Evolutionary conservation across 2,113 vertebrate species (phyloP).

Genomic region (Bos indicus): DNA sequence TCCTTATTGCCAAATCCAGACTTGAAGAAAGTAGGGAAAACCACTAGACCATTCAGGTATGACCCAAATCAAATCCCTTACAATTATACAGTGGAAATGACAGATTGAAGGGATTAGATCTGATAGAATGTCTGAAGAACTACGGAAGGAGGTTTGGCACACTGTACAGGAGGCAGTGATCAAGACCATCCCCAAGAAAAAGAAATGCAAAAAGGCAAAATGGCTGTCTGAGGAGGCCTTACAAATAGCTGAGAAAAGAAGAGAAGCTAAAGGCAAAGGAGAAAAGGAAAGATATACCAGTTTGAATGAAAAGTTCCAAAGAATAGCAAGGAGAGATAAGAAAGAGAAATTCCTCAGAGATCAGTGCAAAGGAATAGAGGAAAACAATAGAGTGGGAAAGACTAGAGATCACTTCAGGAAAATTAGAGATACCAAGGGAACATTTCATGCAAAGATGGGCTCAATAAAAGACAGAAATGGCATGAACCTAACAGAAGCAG

Average conservation of each 20-base stretch:
- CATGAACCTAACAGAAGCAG: background rate
- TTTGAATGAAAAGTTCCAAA: background rate
- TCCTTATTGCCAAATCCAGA: background rate
- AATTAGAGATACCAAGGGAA: background rate
- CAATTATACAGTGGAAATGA: background rate
- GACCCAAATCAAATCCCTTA: background rate
- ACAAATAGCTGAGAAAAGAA: background rate
- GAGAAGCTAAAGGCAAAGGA: background rate
- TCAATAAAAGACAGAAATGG: background rate
- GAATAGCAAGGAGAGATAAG: background rate
- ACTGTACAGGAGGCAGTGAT: background rate
- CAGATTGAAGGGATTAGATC: background rate
- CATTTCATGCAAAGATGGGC: background rate
- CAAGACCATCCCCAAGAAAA: background rate
- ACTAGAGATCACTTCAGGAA: background rate
- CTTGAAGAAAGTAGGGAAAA: background rate
- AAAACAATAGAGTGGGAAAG: background rate
- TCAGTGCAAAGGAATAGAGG: background rate
- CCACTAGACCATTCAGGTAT: background rate
- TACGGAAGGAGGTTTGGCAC: background rate
- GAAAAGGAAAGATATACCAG: background rate
- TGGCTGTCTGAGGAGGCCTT: background rate
- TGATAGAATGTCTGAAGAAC: background rate
- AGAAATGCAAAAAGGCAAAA: background rate
- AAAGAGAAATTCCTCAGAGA: background rate